A percentile compares a stretch with the other conserved stretches of the same genome.
phyloP scores from a whole-genome alignment of 2,797 vertebrate genomes.

The Sebastes iracundus region DNA sequence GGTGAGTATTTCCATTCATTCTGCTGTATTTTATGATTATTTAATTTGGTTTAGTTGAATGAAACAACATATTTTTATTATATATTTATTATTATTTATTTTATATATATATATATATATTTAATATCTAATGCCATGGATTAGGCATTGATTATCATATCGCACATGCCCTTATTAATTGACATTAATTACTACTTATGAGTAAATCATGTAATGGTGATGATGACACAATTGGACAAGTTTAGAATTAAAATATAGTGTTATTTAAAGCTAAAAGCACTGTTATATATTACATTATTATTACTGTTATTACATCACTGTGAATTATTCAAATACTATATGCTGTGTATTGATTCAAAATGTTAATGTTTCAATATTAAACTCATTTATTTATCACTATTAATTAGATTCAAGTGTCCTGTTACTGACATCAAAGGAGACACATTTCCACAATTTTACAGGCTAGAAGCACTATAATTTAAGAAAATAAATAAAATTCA shows the following conservation, averaged over 20 bases:
- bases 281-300: neutral
- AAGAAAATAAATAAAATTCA: no score
- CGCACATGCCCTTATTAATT: neutral
- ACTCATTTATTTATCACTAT: neutral
- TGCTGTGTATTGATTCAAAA: neutral
- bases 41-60: neutral
- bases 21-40: neutral
- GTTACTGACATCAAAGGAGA: neutral
- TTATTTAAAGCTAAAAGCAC: neutral
- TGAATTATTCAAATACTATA: neutral
- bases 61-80: no score
- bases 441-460: neutral
- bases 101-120: neutral
- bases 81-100: no score
- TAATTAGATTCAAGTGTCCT: neutral
- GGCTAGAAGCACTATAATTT: neutral
- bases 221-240: neutral
- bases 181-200: neutral
- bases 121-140: neutral
- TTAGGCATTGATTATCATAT: neutral
- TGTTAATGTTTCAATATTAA: neutral
- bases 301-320: neutral
- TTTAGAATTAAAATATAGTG: neutral
- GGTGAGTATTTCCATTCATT: slow-evolving; percentile 81
- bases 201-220: neutral